A percentile compares a stretch with the other conserved stretches of the same genome.
These are phyloP conservation scores for Dusona sp. DNA, from an alignment of 2,888 invertebrate genomes.

Conservation along the genomic window DNA sequence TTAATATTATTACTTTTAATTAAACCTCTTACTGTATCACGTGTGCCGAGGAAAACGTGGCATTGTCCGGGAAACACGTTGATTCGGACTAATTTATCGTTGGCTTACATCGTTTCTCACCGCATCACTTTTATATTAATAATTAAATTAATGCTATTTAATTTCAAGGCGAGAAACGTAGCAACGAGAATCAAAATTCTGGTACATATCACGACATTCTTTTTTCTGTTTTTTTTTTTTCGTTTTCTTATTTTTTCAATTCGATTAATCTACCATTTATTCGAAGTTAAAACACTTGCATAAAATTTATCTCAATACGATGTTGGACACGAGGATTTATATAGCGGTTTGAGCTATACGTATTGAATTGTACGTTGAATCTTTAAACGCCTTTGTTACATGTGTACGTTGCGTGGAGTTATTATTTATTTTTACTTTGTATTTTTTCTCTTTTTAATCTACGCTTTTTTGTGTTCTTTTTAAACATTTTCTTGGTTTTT, in stretches of 20 bases:
- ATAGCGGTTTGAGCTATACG: slow-evolving; percentile 45
- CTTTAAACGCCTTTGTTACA: slow-evolving; percentile 34
- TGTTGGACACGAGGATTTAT: slow-evolving; percentile 53
- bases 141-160: slow-evolving; percentile 49
- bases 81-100: slow-evolving; percentile 59
- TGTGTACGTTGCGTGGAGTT: slow-evolving; percentile 24
- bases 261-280: slow-evolving; percentile 57
- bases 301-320: slow-evolving; percentile 55
- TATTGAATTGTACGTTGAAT: slow-evolving; percentile 57
- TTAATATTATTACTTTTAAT: slow-evolving; percentile 65
- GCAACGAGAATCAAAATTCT: slow-evolving; percentile 58
- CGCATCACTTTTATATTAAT: slow-evolving; percentile 37
- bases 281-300: slow-evolving; percentile 57
- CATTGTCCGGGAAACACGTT: slow-evolving; percentile 78
- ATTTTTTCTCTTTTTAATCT: slow-evolving; percentile 2
- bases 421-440: slow-evolving; percentile 6
- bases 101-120: slow-evolving; percentile 48
- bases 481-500: slow-evolving; percentile 30
- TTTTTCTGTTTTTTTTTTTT: slow-evolving; percentile 1
- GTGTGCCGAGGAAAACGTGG: slow-evolving; percentile 79
- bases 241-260: slow-evolving; percentile 23
- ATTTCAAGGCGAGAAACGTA: slow-evolving; percentile 45
- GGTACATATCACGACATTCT: slow-evolving; percentile 55
- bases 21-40: slow-evolving; percentile 77
- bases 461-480: slow-evolving; percentile 20